Percentiles rank a stretch among this genome's conserved stretches.
These are phyloP conservation scores for Phaonia tiefii DNA, from an alignment of 2,888 invertebrate genomes.

Conservation along the genomic window DNA sequence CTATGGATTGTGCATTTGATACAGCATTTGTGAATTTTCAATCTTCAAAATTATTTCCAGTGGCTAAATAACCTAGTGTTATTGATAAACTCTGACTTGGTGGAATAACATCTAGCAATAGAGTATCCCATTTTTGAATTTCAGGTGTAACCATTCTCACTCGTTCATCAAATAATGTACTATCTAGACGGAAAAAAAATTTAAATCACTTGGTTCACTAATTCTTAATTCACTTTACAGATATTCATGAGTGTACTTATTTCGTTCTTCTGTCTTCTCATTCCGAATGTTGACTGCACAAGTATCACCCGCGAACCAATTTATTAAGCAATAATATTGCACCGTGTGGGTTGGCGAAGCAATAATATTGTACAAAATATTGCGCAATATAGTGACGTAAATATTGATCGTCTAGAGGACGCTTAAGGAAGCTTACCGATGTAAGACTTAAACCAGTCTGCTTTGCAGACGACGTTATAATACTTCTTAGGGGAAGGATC, in stretches of 20 bases:
- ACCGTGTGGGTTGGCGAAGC: too few relatives aligned
- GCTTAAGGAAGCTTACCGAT: too few relatives aligned
- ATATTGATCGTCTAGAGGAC: background rate
- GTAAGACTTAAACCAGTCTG: too few relatives aligned
- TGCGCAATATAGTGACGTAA: background rate
- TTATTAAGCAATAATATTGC: too few relatives aligned
- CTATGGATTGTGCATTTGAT: slow-evolving; percentile 9
- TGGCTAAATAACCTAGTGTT: background rate
- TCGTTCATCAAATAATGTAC: background rate
- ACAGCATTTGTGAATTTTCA: background rate
- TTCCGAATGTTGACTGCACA: background rate
- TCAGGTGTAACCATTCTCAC: background rate
- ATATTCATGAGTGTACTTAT: background rate
- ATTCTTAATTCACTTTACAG: background rate
- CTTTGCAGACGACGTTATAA: too few relatives aligned
- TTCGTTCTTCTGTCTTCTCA: background rate
- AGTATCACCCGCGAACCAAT: too few relatives aligned
- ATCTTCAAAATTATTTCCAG: slow-evolving; percentile 10
- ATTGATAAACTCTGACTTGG: background rate
- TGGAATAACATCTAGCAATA: background rate
- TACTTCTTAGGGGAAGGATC: too few relatives aligned
- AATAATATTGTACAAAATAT: too few relatives aligned
- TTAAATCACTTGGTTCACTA: background rate
- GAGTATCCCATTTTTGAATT: background rate
- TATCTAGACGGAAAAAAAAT: background rate